These are phyloP conservation scores for Elgonia sp. DNA, from an alignment of 2,888 invertebrate species.

Conservation along the genomic window DNA sequence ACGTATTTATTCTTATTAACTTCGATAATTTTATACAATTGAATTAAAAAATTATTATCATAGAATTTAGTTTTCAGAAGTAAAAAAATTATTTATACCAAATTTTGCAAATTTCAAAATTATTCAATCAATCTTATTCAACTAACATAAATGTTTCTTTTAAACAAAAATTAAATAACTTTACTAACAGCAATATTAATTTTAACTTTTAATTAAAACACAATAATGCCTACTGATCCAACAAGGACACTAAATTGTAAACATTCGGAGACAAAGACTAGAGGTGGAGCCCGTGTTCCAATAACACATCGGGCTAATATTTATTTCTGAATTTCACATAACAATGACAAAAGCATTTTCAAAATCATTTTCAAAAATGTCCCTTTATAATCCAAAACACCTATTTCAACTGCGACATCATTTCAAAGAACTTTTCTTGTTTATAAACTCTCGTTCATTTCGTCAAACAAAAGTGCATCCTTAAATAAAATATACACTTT, in stretches of 20 bases:
- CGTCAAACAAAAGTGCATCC: constrained; percentile 1
- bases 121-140: too few species aligned
- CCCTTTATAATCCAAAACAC: not conserved
- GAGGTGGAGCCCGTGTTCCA: constrained; percentile 45
- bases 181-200: not conserved
- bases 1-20: too few species aligned
- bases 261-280: constrained; percentile 37
- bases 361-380: not conserved
- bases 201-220: not conserved
- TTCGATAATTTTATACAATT: too few species aligned
- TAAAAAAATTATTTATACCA: too few species aligned
- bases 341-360: not conserved
- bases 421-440: not conserved
- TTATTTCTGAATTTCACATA: constrained; percentile 18
- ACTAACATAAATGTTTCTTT: too few species aligned
- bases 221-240: not conserved
- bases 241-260: constrained; percentile 45
- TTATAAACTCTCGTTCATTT: not conserved
- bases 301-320: constrained; percentile 3
- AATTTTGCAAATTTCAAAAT: too few species aligned
- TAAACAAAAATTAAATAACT: not conserved
- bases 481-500: constrained; percentile 39
- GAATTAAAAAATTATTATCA: too few species aligned
- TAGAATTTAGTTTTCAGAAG: too few species aligned
- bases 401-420: not conserved